Evolutionary conservation across 1,140 invertebrate genomes (phyloP), one percentile per base, ranked within the genome.

Genomic region (Anastrepha obliqua): DNA sequence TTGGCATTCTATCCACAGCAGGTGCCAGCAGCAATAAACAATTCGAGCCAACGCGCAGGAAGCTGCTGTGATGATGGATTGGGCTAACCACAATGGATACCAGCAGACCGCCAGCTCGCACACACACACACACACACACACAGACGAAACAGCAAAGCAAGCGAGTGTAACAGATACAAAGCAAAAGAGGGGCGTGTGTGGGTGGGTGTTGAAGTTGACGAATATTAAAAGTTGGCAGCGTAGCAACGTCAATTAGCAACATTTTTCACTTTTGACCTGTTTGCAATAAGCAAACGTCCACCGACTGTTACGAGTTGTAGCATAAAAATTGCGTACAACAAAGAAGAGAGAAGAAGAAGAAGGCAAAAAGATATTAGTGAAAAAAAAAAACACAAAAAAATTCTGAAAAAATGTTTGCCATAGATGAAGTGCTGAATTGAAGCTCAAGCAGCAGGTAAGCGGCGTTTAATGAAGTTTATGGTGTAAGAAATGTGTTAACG

Each of bases 181-280:
- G 44, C 9, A 2, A 55, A 8, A 39, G 42, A 15, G 39, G 7
- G 7, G 47, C 9, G 47, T 58, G n/a, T 55, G 17, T 29, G 47
- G 74, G 47, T 81, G 74, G 2, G 8, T 29, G n/a, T 81, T 13
- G 74, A 55, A 81, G 47, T 11, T 58, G 47, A 81, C 47, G 47
- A 55, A 81, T 86, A 62, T 86, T 86, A 86, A 86, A 86, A 86
- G 85, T 59, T 86, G 11, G 85, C 59, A 42, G 51, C 85, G 17
- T 86, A 86, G 85, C 85, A 86, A 86, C 85, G 85, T 62, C 85
- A 86, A 86, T 86, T 86, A 86, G 85, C 58, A 86, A 86, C 85
- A 86, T 86, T 86, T 86, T 86, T 86, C 85, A 62, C 85, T n/a
- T 86, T 86, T 86, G 85, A 86, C 85, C 85, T 86, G 85, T 44